A percentile compares a stretch with the other conserved stretches of the same genome.
Evolutionary conservation across 37 sponge, comb jelly and placozoan genomes (phyloP).

Genomic region (Corticium candelabrum): DNA sequence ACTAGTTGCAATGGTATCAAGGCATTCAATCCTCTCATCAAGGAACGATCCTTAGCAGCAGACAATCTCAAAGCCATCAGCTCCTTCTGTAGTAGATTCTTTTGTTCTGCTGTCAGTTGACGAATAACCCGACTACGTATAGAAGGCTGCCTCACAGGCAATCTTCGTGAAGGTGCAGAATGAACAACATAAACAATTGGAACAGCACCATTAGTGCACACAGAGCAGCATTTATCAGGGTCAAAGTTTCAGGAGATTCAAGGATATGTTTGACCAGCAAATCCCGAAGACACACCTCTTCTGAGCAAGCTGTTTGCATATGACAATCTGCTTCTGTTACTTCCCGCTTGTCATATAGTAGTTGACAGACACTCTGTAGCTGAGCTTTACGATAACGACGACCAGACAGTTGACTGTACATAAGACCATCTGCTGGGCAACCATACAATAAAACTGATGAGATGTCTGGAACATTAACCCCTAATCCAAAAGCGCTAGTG

Average conservation of each 20-base stretch:
- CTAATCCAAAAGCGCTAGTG: neutral
- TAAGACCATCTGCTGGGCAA: neutral
- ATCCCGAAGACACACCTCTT: neutral
- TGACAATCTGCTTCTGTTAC: neutral
- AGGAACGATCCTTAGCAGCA: no score
- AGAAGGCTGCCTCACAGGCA: no score
- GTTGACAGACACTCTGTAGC: neutral
- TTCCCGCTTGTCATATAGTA: neutral
- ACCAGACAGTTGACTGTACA: slow-evolving; percentile 2
- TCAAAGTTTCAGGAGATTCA: neutral
- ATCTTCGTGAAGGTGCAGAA: no score
- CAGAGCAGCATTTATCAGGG: no score
- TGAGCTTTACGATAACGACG: neutral
- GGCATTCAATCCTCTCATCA: no score
- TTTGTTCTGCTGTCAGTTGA: no score
- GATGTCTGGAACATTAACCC: neutral
- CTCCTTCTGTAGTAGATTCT: no score
- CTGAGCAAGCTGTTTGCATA: neutral
- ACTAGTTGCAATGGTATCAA: no score
- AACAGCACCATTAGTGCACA: no score
- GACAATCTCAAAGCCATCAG: no score
- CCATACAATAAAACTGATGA: neutral
- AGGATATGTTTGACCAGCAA: neutral
- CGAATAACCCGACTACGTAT: no score
- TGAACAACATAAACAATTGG: no score